Base-by-base conservation (phyloP, 2,797 vertebrate species). In the Taenioides sp. region DNA sequence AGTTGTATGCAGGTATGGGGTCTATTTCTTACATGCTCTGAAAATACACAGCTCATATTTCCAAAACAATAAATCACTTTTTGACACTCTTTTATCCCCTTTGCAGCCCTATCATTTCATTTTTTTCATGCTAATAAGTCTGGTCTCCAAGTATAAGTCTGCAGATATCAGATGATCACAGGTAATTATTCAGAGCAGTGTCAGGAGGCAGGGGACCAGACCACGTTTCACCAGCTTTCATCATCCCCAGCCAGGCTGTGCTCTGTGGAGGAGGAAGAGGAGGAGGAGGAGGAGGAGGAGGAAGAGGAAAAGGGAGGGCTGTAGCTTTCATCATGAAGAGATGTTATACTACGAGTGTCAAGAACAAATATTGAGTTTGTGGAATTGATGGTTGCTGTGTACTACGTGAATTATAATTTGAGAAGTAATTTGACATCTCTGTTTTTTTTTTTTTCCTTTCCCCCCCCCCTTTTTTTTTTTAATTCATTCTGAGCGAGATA, bases 161-260 rank as follows among this genome's bases (percentile, higher is more conserved):
- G 37, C 22, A 64, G 47, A 70, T 77, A 74, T 78, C 61, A 70
- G 81, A 78, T 76, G 72, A 83, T 72, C 57, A 69, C 43, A 78
- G 74, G 76, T 86, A 70, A 85, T 84, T 82, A 80, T 79, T 79
- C 76, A 60, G 12, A 31, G 60, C 72, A 78, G 65, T 71, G 70
- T 84, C 76, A 77, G 61, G 47, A 69, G 67, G 74, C 43, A 47
- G 43, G 43, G 70, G 81, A 69, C 68, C 79, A 69, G 79, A 74
- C 54, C 67, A 58, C 60, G 49, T 93, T 93, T 91, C 91, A 84
- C 43, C 66, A 54, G 71, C 82, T 94, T 93, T 93, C 92, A 93
- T 93, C 92, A 93, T 86, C 86, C 79, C 80, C 43, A 47, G 84
- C 87, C 71, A 77, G 68, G 73, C 67, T 50, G 57, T 31, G 69